phyloP scores from a whole-genome alignment of 1,140 invertebrate species.

The Drosophila novamexicana region DNA sequence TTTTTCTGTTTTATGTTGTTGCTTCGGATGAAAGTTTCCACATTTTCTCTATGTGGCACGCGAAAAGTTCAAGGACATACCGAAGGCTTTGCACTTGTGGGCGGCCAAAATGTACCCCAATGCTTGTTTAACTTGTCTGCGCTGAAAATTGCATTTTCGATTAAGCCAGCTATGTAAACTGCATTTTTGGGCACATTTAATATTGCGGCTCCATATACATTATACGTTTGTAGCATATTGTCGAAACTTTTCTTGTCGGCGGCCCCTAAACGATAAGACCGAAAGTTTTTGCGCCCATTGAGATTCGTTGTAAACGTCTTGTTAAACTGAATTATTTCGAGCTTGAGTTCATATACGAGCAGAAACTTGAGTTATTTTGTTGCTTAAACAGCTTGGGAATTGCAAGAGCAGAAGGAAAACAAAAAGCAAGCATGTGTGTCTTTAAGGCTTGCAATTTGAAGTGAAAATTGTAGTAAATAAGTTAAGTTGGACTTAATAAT shows the following conservation, averaged over 20 bases:
- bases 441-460: too few species aligned
- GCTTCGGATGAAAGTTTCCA: conserved; percentile 28
- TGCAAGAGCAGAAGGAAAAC: not conserved
- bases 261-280: conserved; percentile 37
- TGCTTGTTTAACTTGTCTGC: conserved; percentile 66
- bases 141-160: conserved; percentile 74
- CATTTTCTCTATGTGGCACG: conserved; percentile 44
- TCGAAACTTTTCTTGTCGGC: conserved; percentile 53
- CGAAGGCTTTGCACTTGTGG: conserved; percentile 6
- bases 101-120: not conserved
- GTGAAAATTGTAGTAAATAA: too few species aligned
- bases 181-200: conserved; percentile 66
- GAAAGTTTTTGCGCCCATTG: conserved; percentile 38
- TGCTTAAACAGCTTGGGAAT: conserved; percentile 5
- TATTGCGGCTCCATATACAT: conserved; percentile 51
- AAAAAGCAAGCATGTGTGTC: too few species aligned
- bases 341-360: not conserved
- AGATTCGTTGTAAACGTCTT: not conserved
- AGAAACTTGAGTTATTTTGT: not conserved
- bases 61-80: conserved; percentile 76
- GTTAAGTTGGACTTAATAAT: too few species aligned
- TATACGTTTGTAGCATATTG: conserved; percentile 1
- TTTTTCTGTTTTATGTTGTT: not conserved
- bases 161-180: conserved; percentile 70
- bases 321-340: not conserved